These are phyloP conservation scores for Aleiodes sp. DNA, from an alignment of 1,140 invertebrate genomes.

Conservation along the genomic window DNA sequence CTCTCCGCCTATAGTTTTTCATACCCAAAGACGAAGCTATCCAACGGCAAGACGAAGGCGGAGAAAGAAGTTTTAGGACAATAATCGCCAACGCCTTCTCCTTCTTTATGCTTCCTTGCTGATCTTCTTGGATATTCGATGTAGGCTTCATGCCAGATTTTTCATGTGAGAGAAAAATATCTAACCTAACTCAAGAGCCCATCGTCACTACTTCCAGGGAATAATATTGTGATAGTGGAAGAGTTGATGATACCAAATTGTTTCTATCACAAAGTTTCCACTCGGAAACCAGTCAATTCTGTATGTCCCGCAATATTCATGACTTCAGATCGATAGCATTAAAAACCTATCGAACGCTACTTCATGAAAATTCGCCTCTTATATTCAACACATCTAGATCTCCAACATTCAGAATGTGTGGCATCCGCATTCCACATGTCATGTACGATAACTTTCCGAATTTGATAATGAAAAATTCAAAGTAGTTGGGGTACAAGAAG, in stretches of 20 bases:
- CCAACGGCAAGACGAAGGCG: constrained; percentile 14
- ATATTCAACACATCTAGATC: too few relatives aligned
- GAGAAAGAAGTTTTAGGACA: neutral
- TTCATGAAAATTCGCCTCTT: too few relatives aligned
- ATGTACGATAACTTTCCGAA: too few relatives aligned
- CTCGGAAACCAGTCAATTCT: too few relatives aligned
- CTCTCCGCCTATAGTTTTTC: constrained; percentile 22
- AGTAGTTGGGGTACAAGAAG: neutral
- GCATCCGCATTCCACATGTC: too few relatives aligned
- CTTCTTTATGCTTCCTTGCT: neutral
- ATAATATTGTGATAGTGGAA: too few relatives aligned
- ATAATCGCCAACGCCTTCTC: constrained; percentile 31
- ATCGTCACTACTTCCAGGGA: neutral
- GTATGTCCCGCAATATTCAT: too few relatives aligned
- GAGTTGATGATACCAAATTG: too few relatives aligned
- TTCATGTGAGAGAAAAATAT: neutral
- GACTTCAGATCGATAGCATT: too few relatives aligned
- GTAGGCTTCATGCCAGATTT: neutral
- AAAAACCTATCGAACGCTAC: too few relatives aligned
- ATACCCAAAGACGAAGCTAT: constrained; percentile 5
- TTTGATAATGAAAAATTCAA: neutral
- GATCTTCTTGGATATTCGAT: neutral
- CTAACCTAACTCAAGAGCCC: neutral
- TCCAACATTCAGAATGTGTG: too few relatives aligned
- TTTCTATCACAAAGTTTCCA: too few relatives aligned